Evolutionary conservation across 1,140 invertebrate genomes (phyloP).

Genomic region (Cylas formicarius): DNA sequence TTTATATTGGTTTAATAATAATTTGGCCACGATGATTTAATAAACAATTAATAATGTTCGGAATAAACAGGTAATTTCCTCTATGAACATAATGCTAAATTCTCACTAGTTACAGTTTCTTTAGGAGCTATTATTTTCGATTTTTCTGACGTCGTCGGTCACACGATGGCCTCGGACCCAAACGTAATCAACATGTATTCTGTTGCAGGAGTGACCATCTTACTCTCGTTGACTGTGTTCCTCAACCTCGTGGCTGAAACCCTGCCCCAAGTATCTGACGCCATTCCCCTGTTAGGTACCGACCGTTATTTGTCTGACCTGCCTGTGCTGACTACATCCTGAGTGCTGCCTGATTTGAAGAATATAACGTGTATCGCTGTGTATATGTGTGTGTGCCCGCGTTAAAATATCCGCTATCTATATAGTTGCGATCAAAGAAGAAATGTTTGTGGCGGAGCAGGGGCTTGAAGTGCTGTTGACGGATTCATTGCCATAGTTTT

Average conservation of each 20-base stretch:
- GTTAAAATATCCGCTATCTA: constrained; percentile 13
- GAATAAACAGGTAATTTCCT: no score
- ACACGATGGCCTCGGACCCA: constrained; percentile 10
- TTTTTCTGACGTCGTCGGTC: not conserved
- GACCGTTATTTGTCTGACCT: constrained; percentile 43
- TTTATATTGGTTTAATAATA: no score
- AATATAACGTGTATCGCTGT: constrained; percentile 28
- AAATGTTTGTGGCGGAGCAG: constrained; percentile 34
- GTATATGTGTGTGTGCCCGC: constrained; percentile 39
- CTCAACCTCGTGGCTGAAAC: constrained; percentile 93
- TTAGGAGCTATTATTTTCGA: not conserved
- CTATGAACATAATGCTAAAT: no score
- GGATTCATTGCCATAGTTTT: constrained; percentile 1
- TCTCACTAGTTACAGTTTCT: no score
- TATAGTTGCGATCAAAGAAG: constrained; percentile 37
- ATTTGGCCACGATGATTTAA: no score
- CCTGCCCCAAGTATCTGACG: constrained; percentile 90
- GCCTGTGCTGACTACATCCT: constrained; percentile 42
- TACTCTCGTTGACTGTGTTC: constrained; percentile 99
- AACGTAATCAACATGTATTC: constrained; percentile 47
- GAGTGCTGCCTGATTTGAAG: constrained; percentile 41
- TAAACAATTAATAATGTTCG: no score
- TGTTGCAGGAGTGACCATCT: constrained; percentile 98
- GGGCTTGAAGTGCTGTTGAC: constrained; percentile 26
- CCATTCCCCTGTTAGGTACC: constrained; percentile 90